Percentiles rank a stretch among this genome's conserved stretches.
Conservation (phyloP, 2,888 invertebrate genomes). For the Perizoma affinitatum region DNA sequence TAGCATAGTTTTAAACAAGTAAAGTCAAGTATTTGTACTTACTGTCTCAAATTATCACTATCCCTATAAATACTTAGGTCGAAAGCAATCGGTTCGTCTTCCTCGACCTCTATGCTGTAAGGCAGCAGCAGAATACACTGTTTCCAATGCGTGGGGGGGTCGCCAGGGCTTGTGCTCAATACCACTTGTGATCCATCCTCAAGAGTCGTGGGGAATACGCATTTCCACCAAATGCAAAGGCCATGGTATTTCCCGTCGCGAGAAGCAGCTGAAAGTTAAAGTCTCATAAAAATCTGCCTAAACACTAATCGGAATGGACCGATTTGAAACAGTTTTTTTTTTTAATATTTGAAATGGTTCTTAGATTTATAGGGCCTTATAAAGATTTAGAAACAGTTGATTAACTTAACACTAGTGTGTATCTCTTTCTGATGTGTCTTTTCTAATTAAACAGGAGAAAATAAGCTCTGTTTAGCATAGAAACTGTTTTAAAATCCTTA, state of each 20-base stretch:
- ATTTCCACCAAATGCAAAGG: constrained; percentile 92
- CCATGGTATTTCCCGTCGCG: constrained; percentile 88
- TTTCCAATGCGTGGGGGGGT: constrained; percentile 94
- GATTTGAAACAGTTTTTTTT: too few relatives aligned
- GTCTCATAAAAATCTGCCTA: too few relatives aligned
- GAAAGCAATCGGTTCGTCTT: constrained; percentile 87
- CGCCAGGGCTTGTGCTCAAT: constrained; percentile 90
- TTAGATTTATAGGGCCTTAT: too few relatives aligned
- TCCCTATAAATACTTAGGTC: constrained; percentile 85
- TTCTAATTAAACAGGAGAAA: too few relatives aligned
- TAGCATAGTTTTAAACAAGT: too few relatives aligned
- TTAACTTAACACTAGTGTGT: too few relatives aligned
- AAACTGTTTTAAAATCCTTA: too few relatives aligned
- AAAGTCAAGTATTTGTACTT: constrained; percentile 11
- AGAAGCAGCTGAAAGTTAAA: constrained; percentile 66
- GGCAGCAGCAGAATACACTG: constrained; percentile 95
- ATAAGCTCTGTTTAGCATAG: too few relatives aligned
- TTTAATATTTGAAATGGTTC: too few relatives aligned
- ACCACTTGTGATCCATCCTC: constrained; percentile 82
- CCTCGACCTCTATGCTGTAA: constrained; percentile 80
- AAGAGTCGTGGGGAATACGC: constrained; percentile 85
- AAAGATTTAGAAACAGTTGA: too few relatives aligned
- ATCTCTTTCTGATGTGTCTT: too few relatives aligned
- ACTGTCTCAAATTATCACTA: constrained; percentile 71
- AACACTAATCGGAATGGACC: too few relatives aligned